These are phyloP conservation scores for Drosophila tanythrix DNA, from an alignment of 2,888 invertebrate genomes.

Conservation along the genomic window DNA sequence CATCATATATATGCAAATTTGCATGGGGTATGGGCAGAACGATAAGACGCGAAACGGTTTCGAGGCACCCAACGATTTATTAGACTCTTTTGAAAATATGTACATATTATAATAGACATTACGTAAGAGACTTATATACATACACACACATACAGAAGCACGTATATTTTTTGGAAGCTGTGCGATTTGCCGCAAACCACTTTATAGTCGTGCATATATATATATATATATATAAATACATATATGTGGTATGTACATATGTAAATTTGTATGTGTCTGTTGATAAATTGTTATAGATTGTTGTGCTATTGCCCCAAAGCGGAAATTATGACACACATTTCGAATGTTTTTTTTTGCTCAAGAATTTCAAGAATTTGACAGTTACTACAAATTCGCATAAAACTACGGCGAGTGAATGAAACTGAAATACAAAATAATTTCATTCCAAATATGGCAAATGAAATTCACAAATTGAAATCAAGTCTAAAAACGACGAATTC, in stretches of 20 bases:
- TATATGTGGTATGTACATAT: background rate
- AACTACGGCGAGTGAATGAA: background rate
- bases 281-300: slow-evolving; percentile 40
- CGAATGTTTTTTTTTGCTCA: background rate
- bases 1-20: slow-evolving; percentile 43
- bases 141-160: slow-evolving; percentile 3
- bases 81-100: slow-evolving; percentile 18
- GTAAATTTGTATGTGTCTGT: background rate
- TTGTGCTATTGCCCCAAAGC: slow-evolving; percentile 35
- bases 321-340: slow-evolving; percentile 61
- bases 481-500: background rate
- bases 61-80: slow-evolving; percentile 46
- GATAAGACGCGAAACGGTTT: slow-evolving; percentile 28
- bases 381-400: slow-evolving; percentile 7
- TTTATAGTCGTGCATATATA: background rate
- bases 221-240: background rate
- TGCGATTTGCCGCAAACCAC: background rate
- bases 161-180: slow-evolving; percentile 6
- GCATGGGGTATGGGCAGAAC: slow-evolving; percentile 16
- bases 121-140: slow-evolving; percentile 49
- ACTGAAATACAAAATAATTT: background rate
- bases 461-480: background rate
- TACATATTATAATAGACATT: slow-evolving; percentile 51
- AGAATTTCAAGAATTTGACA: slow-evolving; percentile 27
- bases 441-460: background rate